phyloP scores from a whole-genome alignment of 2,888 invertebrate genomes.

The Crocallis elinguaria region DNA sequence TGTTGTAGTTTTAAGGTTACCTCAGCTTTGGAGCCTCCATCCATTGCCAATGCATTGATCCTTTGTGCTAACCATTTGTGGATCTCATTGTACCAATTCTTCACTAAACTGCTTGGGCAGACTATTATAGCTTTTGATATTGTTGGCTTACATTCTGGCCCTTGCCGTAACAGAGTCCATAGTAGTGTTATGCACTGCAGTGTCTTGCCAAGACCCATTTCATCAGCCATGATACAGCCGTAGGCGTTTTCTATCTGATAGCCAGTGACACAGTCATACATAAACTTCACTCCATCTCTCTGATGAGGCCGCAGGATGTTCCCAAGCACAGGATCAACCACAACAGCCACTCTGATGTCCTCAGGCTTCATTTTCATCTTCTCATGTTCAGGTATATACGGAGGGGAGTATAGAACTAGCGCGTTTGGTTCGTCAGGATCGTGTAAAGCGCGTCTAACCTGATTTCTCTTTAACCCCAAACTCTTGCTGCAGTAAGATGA shows the following conservation, averaged over 20 bases:
- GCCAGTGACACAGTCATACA: conserved; percentile 99
- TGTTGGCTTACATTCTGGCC: conserved; percentile 95
- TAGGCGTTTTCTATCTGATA: conserved; percentile 92
- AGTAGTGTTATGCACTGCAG: conserved; percentile 98
- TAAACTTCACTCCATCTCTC: conserved; percentile 98
- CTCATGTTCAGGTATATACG: conserved; percentile 93
- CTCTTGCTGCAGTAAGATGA: conserved; percentile 89
- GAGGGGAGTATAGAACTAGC: conserved; percentile 94
- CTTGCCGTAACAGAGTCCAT: conserved; percentile 97
- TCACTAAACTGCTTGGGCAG: conserved; percentile 98
- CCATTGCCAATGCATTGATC: conserved; percentile 92
- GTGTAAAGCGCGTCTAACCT: conserved; percentile 90
- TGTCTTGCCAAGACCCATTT: conserved; percentile 99
- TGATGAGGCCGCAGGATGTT: conserved; percentile 98
- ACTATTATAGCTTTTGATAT: conserved; percentile 98
- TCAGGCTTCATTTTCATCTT: conserved; percentile 90
- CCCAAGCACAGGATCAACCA: conserved; percentile 97
- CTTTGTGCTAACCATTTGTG: conserved; percentile 97
- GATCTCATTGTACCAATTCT: conserved; percentile 99
- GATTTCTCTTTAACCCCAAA: conserved; percentile 89
- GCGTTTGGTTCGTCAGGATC: conserved; percentile 97
- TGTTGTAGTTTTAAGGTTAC: conserved; percentile 91
- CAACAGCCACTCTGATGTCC: conserved; percentile 94
- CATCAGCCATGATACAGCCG: conserved; percentile 99
- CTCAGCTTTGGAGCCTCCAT: conserved; percentile 94